Percentiles rank a stretch among this genome's conserved stretches.
phyloP scores from a whole-genome alignment of 2,797 vertebrate genomes.

The Remorina albescens region DNA sequence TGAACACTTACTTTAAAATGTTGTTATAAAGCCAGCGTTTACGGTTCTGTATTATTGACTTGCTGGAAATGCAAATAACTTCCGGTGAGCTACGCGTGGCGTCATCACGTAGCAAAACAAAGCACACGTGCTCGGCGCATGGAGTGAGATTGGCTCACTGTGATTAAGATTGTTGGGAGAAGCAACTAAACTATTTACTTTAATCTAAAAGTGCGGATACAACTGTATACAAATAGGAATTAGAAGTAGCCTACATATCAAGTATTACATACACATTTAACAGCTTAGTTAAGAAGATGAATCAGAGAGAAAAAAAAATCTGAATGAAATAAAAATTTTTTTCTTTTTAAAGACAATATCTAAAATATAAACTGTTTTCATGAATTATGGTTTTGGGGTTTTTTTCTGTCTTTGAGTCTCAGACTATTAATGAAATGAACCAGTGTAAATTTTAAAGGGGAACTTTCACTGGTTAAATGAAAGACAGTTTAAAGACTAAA shows the following conservation, averaged over 20 bases:
- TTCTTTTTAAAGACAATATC: no score
- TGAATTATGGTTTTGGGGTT: background rate
- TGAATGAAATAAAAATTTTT: no score
- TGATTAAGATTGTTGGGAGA: background rate
- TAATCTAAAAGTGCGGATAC: background rate
- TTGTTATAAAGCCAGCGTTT: background rate
- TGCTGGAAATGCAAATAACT: constrained; percentile 45
- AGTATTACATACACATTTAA: background rate
- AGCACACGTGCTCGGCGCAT: constrained; percentile 52
- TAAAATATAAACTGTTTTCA: background rate
- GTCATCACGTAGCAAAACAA: constrained; percentile 76
- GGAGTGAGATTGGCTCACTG: background rate
- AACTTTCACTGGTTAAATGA: background rate
- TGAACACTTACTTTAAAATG: constrained; percentile 48
- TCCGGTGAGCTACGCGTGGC: constrained; percentile 60
- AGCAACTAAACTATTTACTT: background rate
- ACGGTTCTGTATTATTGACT: constrained; percentile 8
- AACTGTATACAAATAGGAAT: background rate
- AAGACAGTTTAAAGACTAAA: background rate
- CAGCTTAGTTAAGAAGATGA: background rate
- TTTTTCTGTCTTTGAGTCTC: background rate
- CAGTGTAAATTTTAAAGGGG: background rate
- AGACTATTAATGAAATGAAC: background rate
- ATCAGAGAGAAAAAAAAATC: no score
- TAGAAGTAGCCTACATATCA: background rate